Conservation (phyloP, 2,888 invertebrate species). For the Cheilosia vulpina region DNA sequence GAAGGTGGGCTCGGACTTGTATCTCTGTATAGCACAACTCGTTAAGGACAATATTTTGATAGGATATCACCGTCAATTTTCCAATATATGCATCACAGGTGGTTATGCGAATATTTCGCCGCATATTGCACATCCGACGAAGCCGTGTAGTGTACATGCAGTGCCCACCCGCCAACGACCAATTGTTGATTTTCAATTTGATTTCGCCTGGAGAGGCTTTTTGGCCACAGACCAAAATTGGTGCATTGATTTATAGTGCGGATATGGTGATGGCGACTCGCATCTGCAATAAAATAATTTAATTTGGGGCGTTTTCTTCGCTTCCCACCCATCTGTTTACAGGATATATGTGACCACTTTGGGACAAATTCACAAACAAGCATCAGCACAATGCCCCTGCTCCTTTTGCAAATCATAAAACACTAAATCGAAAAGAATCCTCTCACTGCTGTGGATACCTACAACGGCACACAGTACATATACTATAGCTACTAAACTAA, state of each 20-base stretch:
- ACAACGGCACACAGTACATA: no score
- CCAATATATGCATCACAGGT: constrained; percentile 68
- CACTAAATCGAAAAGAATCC: constrained; percentile 67
- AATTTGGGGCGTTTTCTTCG: constrained; percentile 52
- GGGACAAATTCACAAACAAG: constrained; percentile 63
- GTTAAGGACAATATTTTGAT: constrained; percentile 61
- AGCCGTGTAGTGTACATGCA: background rate
- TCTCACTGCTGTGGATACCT: background rate
- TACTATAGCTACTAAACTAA: constrained; percentile 10
- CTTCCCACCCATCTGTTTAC: constrained; percentile 54
- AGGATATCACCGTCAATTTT: constrained; percentile 68
- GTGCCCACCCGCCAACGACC: constrained; percentile 21
- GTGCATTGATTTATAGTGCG: constrained; percentile 64
- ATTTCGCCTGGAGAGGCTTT: constrained; percentile 51
- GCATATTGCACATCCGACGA: constrained; percentile 39
- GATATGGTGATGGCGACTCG: constrained; percentile 21
- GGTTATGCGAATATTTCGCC: constrained; percentile 38
- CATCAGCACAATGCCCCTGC: background rate
- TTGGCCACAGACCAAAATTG: constrained; percentile 41
- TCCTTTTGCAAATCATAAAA: constrained; percentile 66
- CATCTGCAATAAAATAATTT: constrained; percentile 62
- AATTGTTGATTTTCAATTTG: constrained; percentile 75
- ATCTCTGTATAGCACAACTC: background rate
- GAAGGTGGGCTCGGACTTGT: background rate
- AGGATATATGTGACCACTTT: constrained; percentile 68